A percentile compares a stretch with the other conserved stretches of the same genome.
Conservation (phyloP, 2,113 vertebrate genomes). For the Catagonus wagneri region DNA sequence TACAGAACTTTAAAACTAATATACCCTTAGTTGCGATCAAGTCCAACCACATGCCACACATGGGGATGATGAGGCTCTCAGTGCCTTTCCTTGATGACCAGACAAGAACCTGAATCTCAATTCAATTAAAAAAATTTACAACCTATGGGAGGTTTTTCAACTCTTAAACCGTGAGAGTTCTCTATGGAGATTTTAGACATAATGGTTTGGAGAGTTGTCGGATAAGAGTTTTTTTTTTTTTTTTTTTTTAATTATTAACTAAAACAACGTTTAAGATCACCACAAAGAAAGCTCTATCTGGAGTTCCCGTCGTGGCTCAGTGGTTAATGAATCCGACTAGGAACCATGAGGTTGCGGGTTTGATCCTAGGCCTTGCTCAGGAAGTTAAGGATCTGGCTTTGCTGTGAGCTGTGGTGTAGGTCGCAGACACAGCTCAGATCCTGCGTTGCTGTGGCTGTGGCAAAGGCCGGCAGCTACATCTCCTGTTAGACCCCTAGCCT, state of each 20-base stretch:
- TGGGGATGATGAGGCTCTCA: fast-evolving
- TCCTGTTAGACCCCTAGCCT: too few relatives aligned
- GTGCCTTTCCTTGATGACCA: neutral
- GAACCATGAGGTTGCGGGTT: too few relatives aligned
- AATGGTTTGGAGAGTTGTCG: neutral
- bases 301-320: too few relatives aligned
- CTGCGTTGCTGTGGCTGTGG: too few relatives aligned
- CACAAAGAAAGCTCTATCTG: neutral
- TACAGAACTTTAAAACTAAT: neutral
- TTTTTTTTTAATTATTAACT: neutral
- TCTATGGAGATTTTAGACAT: neutral
- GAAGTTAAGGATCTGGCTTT: too few relatives aligned
- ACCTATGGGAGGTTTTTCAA: neutral
- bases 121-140: neutral
- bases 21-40: neutral
- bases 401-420: too few relatives aligned
- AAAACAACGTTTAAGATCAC: neutral
- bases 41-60: too few relatives aligned
- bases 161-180: neutral
- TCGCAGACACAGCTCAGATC: too few relatives aligned
- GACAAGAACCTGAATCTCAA: neutral
- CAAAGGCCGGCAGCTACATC: too few relatives aligned
- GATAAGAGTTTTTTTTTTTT: neutral
- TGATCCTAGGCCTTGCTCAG: too few relatives aligned
- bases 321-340: too few relatives aligned